Base-by-base conservation (phyloP, 2,888 invertebrate species). In the Xylota sylvarum region DNA sequence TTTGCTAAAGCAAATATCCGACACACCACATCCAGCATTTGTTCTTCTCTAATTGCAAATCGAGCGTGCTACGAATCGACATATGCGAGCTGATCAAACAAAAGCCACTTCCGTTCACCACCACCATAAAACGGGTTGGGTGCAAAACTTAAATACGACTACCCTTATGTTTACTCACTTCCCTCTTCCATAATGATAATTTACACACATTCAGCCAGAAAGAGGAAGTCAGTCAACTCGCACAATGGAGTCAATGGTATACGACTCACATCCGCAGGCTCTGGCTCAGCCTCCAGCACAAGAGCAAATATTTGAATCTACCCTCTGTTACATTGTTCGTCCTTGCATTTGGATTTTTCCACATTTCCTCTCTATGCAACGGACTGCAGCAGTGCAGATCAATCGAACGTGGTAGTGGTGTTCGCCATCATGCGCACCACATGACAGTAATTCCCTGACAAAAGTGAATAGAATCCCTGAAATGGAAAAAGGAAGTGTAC, bases 191-290 rank as follows among this genome's bases (percentile, higher is more conserved):
- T 27, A 72, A 23, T 58, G 40, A 65, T 85, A 65, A 80, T 65
- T 81, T 76, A 80, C 80, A 85, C 81, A 80, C 80, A 85, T 76
- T 65, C 65, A 65, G 37, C 40, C 48, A 64, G 62, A 32, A 9
- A 69, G 69, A 84, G 86, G 86, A 86, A 81, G 86, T 86, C 86
- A 86, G 86, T 64, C 72, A 72, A 86, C 56, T 81, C 23, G 65
- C 46, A 86, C 86, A 86, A 86, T 72, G 77, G 81, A 86, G 72
- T 86, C 86, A 86, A 81, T 77, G 65, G 85, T 65, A 6, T 58
- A 67, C 72, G 72, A 58, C 58, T 72, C 60, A 84, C 73, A 85
- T 76, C 76, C 76, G 64, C 35, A 67, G 58, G n/a, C 32, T 55
- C 72, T 81, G 72, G 65, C 81, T 55, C 72, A 85, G 72, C 70